phyloP scores from a whole-genome alignment of 1,140 invertebrate species.

The Procambarus virginalis region DNA sequence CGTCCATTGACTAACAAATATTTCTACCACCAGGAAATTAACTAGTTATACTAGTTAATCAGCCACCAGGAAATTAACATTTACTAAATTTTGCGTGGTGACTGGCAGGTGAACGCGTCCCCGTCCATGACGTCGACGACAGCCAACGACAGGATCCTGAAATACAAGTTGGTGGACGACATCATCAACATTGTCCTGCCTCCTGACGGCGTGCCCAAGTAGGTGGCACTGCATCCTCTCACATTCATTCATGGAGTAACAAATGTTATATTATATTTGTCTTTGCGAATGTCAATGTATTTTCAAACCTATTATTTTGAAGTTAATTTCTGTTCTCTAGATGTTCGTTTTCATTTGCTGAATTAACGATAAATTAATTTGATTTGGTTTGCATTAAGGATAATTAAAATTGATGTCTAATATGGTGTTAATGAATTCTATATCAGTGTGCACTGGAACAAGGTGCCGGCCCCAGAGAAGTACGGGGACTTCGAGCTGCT shows the following conservation, averaged over 20 bases:
- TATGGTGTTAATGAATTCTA: not conserved
- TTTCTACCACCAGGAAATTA: no score
- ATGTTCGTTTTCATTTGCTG: not conserved
- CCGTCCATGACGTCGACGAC: slow-evolving; percentile 96
- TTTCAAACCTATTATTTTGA: not conserved
- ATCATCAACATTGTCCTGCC: slow-evolving; percentile 93
- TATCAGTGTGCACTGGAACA: slow-evolving; percentile 89
- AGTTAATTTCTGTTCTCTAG: not conserved
- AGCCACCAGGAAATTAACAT: no score
- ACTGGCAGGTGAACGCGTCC: slow-evolving; percentile 90
- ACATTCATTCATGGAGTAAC: not conserved
- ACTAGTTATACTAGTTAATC: no score
- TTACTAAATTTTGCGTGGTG: no score
- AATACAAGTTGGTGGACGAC: slow-evolving; percentile 96
- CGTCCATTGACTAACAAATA: no score
- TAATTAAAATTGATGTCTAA: no score
- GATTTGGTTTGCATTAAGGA: no score
- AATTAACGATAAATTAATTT: not conserved
- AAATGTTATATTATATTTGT: not conserved
- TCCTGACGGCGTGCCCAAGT: slow-evolving; percentile 91
- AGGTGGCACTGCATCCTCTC: slow-evolving; percentile 71
- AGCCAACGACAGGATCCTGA: slow-evolving; percentile 95
- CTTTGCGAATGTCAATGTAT: not conserved
- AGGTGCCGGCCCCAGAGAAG: slow-evolving; percentile 85
- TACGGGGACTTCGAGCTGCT: slow-evolving; percentile 92